These are phyloP conservation scores for Dilophus febrilis DNA, from an alignment of 2,888 invertebrate genomes.

Conservation along the genomic window DNA sequence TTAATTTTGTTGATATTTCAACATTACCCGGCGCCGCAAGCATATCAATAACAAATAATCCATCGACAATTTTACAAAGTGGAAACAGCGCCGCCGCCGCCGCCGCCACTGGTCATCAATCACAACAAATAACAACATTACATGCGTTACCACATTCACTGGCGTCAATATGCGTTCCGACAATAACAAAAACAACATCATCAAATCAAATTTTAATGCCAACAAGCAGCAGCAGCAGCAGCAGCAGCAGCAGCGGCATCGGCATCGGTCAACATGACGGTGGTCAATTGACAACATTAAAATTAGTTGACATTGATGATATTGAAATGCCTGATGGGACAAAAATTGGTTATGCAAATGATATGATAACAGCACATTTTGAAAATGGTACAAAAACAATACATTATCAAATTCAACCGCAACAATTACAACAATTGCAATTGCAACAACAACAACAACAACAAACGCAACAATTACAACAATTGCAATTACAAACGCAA, in stretches of 20 bases:
- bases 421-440: no score
- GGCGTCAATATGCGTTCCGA: no score
- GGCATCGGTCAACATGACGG: slow-evolving; percentile 1
- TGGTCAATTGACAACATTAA: slow-evolving; percentile 15
- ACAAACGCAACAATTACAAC: background rate
- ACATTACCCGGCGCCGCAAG: no score
- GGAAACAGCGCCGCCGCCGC: background rate
- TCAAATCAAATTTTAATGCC: no score
- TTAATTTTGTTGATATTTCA: no score
- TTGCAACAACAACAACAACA: no score
- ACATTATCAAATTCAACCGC: background rate
- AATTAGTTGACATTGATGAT: slow-evolving; percentile 31
- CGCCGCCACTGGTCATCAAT: background rate
- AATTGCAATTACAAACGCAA: no score
- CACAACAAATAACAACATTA: no score
- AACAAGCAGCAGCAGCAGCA: background rate
- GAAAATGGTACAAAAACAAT: slow-evolving; percentile 2
- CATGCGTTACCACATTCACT: no score
- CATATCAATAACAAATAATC: background rate
- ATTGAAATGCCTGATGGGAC: slow-evolving; percentile 31
- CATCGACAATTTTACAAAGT: background rate
- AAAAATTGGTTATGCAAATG: slow-evolving; percentile 21
- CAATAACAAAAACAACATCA: no score
- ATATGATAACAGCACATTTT: background rate
- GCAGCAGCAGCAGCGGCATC: background rate